Evolutionary conservation across 2,113 vertebrate species (phyloP), one percentile per base, ranked within the genome.

Genomic region (Oncorhynchus tshawytscha): DNA sequence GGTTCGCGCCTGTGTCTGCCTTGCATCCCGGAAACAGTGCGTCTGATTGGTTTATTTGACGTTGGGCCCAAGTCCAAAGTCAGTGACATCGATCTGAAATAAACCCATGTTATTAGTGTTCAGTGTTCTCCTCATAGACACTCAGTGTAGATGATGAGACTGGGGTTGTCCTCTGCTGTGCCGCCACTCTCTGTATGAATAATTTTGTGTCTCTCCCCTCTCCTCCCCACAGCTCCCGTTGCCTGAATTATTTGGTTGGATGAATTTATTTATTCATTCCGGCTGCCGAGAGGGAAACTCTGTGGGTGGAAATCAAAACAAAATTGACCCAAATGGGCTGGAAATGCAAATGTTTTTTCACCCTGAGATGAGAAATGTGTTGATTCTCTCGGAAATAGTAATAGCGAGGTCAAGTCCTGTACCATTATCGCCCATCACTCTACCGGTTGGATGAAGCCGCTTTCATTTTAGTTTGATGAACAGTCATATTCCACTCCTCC

Each of bases 211-310:
- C 62, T 80, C 81, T 77, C 79, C 15, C 78, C 78, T 78, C 39
- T 18, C 78, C 78, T 78, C 39, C 39, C 8, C 70, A 82, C 83
- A 45, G 2, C 39, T 45, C 39, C 39, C 9, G 9, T 45, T 45
- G 83, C 73, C 57, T 81, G 75, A 86, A 84, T 87, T 88, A 85
- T 88, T 87, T 82, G 84, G 59, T 62, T 82, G 79, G 76, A 74
- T 68, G 74, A 83, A 71, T 78, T 75, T 77, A 82, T 88, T 89
- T 86, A 79, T 86, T 85, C 74, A 84, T 62, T 27, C 27, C 11
- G 68, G 4, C 59, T 79, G 77, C 78, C 66, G 4, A 75, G 34
- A 68, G 49, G 7, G n/a, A 57, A 34, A 59, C n/a, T 34, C n/a
- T 22, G 74, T 34, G 34, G 54, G 31, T 24, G 34, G 54, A 45